Evolutionary conservation across 2,113 vertebrate species (phyloP).

Genomic region (Bujurquina vittata): DNA sequence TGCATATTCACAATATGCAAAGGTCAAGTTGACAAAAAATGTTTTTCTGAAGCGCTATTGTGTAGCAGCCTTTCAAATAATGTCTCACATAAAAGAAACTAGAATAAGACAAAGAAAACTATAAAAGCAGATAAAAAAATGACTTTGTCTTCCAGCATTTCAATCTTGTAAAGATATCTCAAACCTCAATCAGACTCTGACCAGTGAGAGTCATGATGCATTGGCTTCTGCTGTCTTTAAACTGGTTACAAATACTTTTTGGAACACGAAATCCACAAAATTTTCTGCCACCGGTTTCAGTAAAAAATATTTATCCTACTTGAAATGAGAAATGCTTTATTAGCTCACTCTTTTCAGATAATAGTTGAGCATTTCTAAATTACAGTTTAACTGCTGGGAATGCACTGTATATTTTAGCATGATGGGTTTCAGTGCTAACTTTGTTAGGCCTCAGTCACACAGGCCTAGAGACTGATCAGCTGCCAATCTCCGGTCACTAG

Average conservation of each 20-base stretch:
- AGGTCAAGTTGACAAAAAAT: conserved; percentile 35
- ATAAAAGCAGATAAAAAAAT: neutral
- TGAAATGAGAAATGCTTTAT: neutral
- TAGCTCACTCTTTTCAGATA: neutral
- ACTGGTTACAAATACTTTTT: neutral
- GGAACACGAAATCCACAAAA: neutral
- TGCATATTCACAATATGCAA: conserved; percentile 3
- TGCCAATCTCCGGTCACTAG: neutral
- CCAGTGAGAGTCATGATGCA: neutral
- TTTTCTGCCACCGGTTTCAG: neutral
- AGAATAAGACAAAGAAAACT: neutral
- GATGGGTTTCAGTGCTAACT: neutral
- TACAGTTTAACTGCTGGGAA: neutral
- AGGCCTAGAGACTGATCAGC: neutral
- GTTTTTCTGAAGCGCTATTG: neutral
- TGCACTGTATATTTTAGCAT: neutral
- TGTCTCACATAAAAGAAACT: neutral
- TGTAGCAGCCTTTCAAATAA: neutral
- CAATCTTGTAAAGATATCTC: neutral
- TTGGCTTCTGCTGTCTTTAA: neutral
- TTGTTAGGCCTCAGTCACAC: neutral
- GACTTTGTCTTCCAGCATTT: neutral
- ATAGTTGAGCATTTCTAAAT: neutral
- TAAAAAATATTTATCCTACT: neutral
- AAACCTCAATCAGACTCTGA: neutral